Conservation (phyloP, 2,888 invertebrate species). For the Ormia ochracea region DNA sequence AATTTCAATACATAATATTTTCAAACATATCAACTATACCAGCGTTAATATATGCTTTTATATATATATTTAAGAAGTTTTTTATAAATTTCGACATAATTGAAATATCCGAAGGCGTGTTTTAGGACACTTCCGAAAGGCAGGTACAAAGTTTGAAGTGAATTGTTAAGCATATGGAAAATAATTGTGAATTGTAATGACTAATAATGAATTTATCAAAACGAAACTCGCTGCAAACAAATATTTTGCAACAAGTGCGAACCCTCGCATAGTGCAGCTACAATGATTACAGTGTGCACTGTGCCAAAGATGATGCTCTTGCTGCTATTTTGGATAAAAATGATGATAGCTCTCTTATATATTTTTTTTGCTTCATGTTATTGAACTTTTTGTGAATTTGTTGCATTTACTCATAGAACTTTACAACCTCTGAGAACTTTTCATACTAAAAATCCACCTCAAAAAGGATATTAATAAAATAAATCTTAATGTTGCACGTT, state of each 20-base stretch:
- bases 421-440: slow-evolving; percentile 13
- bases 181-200: too few species aligned
- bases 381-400: background rate
- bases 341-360: slow-evolving; percentile 30
- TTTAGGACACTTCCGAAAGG: too few species aligned
- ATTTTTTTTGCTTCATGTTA: background rate
- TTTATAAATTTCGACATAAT: too few species aligned
- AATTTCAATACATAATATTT: too few species aligned
- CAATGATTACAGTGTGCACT: background rate
- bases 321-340: slow-evolving; percentile 43
- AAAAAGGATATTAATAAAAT: background rate
- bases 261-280: slow-evolving; percentile 15
- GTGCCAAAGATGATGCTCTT: slow-evolving; percentile 14
- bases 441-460: slow-evolving; percentile 16
- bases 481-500: slow-evolving; percentile 47
- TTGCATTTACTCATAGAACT: slow-evolving; percentile 33
- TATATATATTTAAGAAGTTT: too few species aligned
- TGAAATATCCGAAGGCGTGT: too few species aligned
- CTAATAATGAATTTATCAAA: too few species aligned
- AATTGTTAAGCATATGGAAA: too few species aligned
- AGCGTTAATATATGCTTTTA: too few species aligned
- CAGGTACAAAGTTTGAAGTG: too few species aligned
- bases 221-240: too few species aligned
- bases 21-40: too few species aligned
- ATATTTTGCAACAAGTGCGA: background rate